Conservation (phyloP, 2,888 invertebrate species). For the Synergus umbraculus region DNA sequence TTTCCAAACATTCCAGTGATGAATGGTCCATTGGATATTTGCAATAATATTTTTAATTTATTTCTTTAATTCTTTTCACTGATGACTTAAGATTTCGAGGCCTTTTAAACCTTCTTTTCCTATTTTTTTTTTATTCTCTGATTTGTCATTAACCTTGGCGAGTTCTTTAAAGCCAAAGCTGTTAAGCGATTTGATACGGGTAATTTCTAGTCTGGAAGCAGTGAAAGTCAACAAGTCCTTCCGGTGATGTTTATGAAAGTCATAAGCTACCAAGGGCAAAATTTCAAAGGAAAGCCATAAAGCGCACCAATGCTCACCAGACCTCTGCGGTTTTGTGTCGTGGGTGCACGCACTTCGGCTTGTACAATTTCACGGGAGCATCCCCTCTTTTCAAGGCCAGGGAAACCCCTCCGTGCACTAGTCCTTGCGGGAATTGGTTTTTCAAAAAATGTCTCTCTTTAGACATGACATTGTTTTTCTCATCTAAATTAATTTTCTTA, state of each 20-base stretch:
- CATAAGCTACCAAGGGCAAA: slow-evolving; percentile 46
- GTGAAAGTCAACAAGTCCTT: slow-evolving; percentile 49
- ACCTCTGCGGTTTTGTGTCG: slow-evolving; percentile 38
- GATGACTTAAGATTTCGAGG: too few relatives aligned
- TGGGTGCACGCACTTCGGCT: slow-evolving; percentile 34
- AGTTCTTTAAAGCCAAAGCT: slow-evolving; percentile 10
- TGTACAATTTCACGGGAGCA: slow-evolving; percentile 21
- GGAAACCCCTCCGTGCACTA: neutral
- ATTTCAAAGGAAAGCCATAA: slow-evolving; percentile 38
- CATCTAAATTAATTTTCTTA: neutral
- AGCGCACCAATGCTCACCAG: slow-evolving; percentile 30
- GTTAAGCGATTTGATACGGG: slow-evolving; percentile 41
- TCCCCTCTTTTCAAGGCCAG: slow-evolving; percentile 32
- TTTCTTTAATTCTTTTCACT: too few relatives aligned
- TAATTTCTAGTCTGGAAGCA: slow-evolving; percentile 51
- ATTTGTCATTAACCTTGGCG: slow-evolving; percentile 34
- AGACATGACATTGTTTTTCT: neutral
- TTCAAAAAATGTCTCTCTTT: neutral
- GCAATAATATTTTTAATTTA: too few relatives aligned
- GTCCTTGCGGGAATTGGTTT: neutral
- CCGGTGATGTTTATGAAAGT: slow-evolving; percentile 47
- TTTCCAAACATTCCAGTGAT: too few relatives aligned
- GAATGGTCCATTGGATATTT: too few relatives aligned
- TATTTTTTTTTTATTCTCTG: neutral
- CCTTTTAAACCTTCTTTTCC: too few relatives aligned